Evolutionary conservation across 2,113 vertebrate genomes (phyloP).

Genomic region (Chamaetylas fuelleborni): DNA sequence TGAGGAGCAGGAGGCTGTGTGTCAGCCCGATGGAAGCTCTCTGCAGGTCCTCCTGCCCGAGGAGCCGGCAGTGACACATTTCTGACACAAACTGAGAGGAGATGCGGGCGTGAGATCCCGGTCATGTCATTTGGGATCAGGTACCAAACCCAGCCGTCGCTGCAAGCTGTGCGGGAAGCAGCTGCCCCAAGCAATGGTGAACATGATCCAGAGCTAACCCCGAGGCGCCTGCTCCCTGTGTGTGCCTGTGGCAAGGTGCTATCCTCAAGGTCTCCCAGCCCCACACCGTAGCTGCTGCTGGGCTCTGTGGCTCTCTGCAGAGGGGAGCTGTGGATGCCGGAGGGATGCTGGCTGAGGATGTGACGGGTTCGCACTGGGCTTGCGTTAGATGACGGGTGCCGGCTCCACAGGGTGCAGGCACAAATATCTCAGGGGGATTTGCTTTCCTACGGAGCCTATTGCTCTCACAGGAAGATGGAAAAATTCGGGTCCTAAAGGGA

Average conservation of each 20-base stretch:
- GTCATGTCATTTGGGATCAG: conserved; percentile 58
- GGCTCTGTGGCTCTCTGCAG: background rate
- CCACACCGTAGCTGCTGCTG: rapidly evolving
- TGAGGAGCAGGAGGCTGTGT: background rate
- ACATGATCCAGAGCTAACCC: conserved; percentile 29
- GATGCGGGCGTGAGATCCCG: background rate
- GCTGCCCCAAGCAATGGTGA: background rate
- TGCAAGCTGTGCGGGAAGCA: background rate
- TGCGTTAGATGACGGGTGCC: background rate
- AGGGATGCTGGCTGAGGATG: background rate
- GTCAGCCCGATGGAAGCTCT: conserved; percentile 3
- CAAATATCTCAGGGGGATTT: background rate
- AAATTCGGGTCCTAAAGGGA: conserved; percentile 35
- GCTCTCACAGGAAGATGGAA: conserved; percentile 6
- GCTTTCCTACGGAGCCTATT: conserved; percentile 17
- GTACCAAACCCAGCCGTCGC: background rate
- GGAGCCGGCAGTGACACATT: conserved; percentile 33
- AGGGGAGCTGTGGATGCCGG: background rate
- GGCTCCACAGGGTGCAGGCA: background rate
- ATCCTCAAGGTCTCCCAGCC: background rate
- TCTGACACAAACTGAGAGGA: conserved; percentile 35
- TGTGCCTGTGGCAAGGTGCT: background rate
- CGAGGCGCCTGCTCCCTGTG: rapidly evolving
- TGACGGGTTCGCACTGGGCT: background rate
- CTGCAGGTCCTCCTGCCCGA: conserved; percentile 5